Conservation (phyloP, 2,797 vertebrate genomes). For the Champsocephalus esox region DNA sequence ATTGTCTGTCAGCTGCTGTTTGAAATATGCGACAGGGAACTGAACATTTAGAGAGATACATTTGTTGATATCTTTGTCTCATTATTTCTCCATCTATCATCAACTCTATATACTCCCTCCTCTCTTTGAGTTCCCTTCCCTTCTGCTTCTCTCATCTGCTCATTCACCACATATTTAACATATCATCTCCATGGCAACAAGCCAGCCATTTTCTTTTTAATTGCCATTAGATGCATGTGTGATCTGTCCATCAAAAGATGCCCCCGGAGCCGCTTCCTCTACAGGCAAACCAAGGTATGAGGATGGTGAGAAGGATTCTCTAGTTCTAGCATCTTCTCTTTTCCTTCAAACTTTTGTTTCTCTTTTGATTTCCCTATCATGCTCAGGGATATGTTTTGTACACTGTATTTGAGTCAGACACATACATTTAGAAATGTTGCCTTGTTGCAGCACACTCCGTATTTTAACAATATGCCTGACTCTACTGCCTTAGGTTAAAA, state of each 20-base stretch:
- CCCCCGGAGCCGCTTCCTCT: slow-evolving; percentile 53
- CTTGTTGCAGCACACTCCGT: slow-evolving; percentile 54
- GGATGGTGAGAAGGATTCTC: slow-evolving; percentile 29
- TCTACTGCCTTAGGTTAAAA: slow-evolving; percentile 59
- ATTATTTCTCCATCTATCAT: slow-evolving; percentile 59
- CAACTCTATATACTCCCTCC: slow-evolving; percentile 18
- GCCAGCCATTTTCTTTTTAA: slow-evolving; percentile 82
- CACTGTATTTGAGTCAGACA: slow-evolving; percentile 40
- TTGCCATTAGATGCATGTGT: slow-evolving; percentile 80
- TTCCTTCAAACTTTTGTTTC: slow-evolving; percentile 49
- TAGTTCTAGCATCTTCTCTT: slow-evolving; percentile 33
- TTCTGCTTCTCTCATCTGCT: slow-evolving; percentile 53
- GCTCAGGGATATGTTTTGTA: slow-evolving; percentile 63
- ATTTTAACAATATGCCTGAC: slow-evolving; percentile 53
- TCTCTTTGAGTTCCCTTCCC: slow-evolving; percentile 37
- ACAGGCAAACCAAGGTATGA: slow-evolving; percentile 49
- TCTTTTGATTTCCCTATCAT: slow-evolving; percentile 54
- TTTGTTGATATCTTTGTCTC: slow-evolving; percentile 54
- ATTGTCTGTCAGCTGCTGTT: slow-evolving; percentile 24
- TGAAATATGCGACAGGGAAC: slow-evolving; percentile 33
- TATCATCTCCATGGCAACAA: slow-evolving; percentile 81
- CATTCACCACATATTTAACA: slow-evolving; percentile 66
- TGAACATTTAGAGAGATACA: slow-evolving; percentile 26
- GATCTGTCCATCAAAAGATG: slow-evolving; percentile 78
- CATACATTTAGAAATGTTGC: slow-evolving; percentile 58